Evolutionary conservation across 2,888 invertebrate genomes (phyloP).

Genomic region (Chironomus tentans): DNA sequence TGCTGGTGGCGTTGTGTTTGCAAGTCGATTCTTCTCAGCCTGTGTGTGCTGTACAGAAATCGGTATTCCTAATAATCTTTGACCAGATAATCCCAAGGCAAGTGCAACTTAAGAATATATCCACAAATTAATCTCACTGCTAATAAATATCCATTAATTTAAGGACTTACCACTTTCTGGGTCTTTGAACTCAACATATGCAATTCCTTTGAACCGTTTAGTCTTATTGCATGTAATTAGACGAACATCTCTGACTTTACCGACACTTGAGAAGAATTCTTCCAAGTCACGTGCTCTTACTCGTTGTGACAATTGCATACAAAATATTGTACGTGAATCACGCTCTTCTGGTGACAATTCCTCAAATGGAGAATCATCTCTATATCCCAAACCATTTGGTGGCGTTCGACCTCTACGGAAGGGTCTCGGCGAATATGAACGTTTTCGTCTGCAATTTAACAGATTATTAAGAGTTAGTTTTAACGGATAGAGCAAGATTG

Average conservation of each 20-base stretch:
- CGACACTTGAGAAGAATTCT: slow-evolving; percentile 98
- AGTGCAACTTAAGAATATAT: slow-evolving; percentile 65
- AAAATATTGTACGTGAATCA: slow-evolving; percentile 97
- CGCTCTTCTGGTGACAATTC: slow-evolving; percentile 93
- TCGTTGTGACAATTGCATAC: slow-evolving; percentile 94
- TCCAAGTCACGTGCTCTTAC: slow-evolving; percentile 91
- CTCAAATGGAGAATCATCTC: slow-evolving; percentile 50
- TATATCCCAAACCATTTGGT: slow-evolving; percentile 46
- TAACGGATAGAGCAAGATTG: background rate
- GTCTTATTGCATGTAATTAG: slow-evolving; percentile 99
- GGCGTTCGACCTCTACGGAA: slow-evolving; percentile 39
- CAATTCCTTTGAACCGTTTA: slow-evolving; percentile 95
- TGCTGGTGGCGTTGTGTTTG: slow-evolving; percentile 69
- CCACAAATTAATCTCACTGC: too few relatives aligned
- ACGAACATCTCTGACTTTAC: slow-evolving; percentile 95
- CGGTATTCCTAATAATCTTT: slow-evolving; percentile 89
- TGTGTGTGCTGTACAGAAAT: slow-evolving; percentile 98
- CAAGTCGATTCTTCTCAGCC: slow-evolving; percentile 88
- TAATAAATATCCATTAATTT: too few relatives aligned
- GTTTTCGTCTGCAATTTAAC: slow-evolving; percentile 31
- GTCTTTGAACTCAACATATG: slow-evolving; percentile 99
- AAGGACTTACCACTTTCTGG: slow-evolving; percentile 51
- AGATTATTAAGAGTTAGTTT: background rate
- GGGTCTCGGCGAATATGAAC: slow-evolving; percentile 42
- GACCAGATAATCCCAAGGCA: slow-evolving; percentile 91